phyloP scores from a whole-genome alignment of 2,888 invertebrate species.

The Lithophane ornitopus region DNA sequence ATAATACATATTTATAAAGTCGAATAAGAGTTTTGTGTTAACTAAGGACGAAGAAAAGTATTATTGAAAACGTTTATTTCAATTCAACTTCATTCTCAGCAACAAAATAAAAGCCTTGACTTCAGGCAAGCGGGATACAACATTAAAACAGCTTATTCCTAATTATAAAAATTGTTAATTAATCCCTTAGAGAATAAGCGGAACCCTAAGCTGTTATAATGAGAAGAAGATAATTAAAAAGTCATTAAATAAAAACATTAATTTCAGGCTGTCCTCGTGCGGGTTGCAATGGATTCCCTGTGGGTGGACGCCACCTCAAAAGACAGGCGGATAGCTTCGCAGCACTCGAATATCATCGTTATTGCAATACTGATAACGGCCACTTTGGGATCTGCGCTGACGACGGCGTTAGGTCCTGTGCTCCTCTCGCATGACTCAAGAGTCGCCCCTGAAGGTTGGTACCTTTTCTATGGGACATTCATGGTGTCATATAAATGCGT shows the following conservation, averaged over 20 bases:
- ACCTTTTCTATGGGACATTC: constrained; percentile 52
- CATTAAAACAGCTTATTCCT: constrained; percentile 24
- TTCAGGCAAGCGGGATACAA: constrained; percentile 1
- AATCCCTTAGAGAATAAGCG: constrained; percentile 28
- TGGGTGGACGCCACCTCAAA: constrained; percentile 79
- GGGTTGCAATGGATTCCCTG: constrained; percentile 85
- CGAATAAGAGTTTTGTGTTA: neutral
- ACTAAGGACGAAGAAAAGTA: neutral
- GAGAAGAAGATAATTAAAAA: constrained; percentile 55
- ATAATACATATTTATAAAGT: neutral
- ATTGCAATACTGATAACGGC: constrained; percentile 86
- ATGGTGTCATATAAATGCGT: constrained; percentile 30
- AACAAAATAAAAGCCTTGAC: constrained; percentile 12
- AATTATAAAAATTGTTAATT: constrained; percentile 50
- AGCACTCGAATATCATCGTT: constrained; percentile 87
- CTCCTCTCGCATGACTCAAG: constrained; percentile 83
- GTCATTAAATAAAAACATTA: constrained; percentile 61
- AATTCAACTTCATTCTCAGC: constrained; percentile 18
- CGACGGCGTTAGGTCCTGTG: constrained; percentile 84
- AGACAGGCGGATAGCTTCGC: constrained; percentile 81
- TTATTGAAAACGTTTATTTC: neutral
- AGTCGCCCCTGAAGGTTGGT: constrained; percentile 83
- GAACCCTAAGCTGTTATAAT: constrained; percentile 45
- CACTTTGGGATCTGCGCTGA: constrained; percentile 83
- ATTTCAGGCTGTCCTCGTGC: constrained; percentile 87